phyloP scores from a whole-genome alignment of 2,113 vertebrate genomes.

The Notothenia rossii region DNA sequence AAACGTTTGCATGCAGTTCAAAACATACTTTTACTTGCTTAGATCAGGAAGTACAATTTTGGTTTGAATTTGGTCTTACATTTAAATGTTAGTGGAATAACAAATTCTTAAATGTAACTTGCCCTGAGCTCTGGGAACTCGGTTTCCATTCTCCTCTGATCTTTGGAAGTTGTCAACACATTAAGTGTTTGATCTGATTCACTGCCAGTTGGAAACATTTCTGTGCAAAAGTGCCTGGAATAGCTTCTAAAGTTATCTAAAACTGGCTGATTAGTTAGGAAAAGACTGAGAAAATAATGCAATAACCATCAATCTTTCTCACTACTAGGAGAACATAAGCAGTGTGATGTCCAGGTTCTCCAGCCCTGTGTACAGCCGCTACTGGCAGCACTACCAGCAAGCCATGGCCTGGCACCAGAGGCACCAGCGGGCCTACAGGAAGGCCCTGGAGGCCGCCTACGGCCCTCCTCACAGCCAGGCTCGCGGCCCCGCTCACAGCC shows the following conservation, averaged over 20 bases:
- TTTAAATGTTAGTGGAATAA: too few relatives aligned
- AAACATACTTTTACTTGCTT: too few relatives aligned
- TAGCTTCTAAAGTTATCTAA: background rate
- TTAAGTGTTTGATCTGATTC: background rate
- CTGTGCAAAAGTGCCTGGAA: background rate
- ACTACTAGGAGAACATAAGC: conserved; percentile 42
- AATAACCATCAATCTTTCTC: background rate
- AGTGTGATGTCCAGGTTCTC: conserved; percentile 81
- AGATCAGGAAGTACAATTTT: too few relatives aligned
- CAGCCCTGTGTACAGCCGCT: conserved; percentile 85
- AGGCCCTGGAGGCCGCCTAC: conserved; percentile 83
- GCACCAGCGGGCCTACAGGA: conserved; percentile 88
- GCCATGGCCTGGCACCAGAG: conserved; percentile 91
- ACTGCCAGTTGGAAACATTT: background rate
- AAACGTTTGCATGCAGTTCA: too few relatives aligned
- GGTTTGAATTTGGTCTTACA: too few relatives aligned
- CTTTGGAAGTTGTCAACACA: too few relatives aligned
- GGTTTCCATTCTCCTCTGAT: background rate
- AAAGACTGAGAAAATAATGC: background rate
- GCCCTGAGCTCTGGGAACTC: too few relatives aligned
- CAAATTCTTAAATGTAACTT: too few relatives aligned
- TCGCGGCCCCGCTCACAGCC: conserved; percentile 23
- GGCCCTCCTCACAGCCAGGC: conserved; percentile 3
- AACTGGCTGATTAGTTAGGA: background rate
- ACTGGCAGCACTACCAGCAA: conserved; percentile 93